A percentile compares a stretch with the other conserved stretches of the same genome.
phyloP scores from a whole-genome alignment of 2,113 vertebrate genomes.

The Pyxicephalus adspersus region DNA sequence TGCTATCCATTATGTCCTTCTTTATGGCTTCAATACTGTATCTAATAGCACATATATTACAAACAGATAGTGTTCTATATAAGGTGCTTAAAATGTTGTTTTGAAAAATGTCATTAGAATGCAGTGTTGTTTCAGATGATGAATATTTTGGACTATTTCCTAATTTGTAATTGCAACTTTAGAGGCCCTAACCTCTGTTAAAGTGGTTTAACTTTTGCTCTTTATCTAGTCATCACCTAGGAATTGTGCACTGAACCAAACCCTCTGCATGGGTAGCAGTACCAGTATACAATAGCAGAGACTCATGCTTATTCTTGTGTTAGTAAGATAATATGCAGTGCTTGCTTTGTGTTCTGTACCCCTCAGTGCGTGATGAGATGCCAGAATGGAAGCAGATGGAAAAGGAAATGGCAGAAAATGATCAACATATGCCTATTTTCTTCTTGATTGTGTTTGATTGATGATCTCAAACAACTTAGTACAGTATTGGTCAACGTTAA shows the following conservation, averaged over 20 bases:
- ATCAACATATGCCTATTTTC: conserved; percentile 48
- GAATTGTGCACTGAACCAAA: neutral
- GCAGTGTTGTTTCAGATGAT: too few relatives aligned
- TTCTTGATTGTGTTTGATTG: conserved; percentile 55
- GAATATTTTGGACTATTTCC: too few relatives aligned
- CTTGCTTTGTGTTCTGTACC: conserved; percentile 11
- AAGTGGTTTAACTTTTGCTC: too few relatives aligned
- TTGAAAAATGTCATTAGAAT: too few relatives aligned
- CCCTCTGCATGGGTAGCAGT: neutral
- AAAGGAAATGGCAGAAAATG: conserved; percentile 54
- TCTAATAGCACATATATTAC: too few relatives aligned
- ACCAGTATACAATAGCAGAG: neutral
- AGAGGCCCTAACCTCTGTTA: too few relatives aligned
- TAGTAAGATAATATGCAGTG: neutral
- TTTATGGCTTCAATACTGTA: too few relatives aligned
- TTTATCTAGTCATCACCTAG: neutral
- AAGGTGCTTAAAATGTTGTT: too few relatives aligned
- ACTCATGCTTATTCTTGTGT: neutral
- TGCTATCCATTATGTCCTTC: too few relatives aligned
- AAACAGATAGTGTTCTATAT: too few relatives aligned
- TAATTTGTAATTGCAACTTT: too few relatives aligned
- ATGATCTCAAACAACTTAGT: conserved; percentile 43
- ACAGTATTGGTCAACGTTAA: conserved; percentile 53
- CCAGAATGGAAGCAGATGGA: conserved; percentile 52
- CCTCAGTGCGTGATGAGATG: conserved; percentile 18